Conservation (phyloP, 2,888 invertebrate species). For the Iselma pallidipennis region DNA sequence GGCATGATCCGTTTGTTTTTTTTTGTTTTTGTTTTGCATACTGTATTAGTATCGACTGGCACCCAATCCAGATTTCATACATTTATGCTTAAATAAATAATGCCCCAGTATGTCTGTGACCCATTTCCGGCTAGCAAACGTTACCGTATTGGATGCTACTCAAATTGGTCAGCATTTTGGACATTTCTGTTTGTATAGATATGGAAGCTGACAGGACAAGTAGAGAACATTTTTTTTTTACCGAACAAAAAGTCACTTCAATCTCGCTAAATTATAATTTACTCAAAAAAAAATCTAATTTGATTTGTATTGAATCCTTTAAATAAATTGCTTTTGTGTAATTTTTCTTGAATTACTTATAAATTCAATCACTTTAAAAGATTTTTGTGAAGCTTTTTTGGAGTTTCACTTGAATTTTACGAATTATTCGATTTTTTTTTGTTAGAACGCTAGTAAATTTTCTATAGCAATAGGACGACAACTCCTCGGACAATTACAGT, state of each 20-base stretch:
- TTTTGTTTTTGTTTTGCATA: conserved; percentile 4
- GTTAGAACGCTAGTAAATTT: background rate
- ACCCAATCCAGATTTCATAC: conserved; percentile 5
- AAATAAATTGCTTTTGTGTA: too few species aligned
- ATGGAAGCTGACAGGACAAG: background rate
- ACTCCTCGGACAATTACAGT: background rate
- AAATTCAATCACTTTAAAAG: too few species aligned
- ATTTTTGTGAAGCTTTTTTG: too few species aligned
- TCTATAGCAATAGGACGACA: background rate
- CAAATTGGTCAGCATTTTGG: background rate
- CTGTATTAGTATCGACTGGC: conserved; percentile 6
- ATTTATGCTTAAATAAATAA: conserved; percentile 8
- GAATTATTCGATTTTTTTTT: background rate
- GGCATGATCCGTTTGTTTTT: background rate
- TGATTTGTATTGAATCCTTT: too few species aligned
- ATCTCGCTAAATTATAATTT: background rate
- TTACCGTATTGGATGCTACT: background rate
- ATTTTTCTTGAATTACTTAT: too few species aligned
- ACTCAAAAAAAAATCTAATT: background rate
- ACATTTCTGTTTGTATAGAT: background rate
- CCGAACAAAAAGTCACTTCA: too few species aligned
- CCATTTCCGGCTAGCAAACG: conserved; percentile 1
- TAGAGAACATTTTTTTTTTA: too few species aligned
- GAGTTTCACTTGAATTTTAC: too few species aligned
- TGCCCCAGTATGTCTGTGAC: background rate